Conservation (phyloP, 2,888 invertebrate genomes). For the Arctia plantaginis region DNA sequence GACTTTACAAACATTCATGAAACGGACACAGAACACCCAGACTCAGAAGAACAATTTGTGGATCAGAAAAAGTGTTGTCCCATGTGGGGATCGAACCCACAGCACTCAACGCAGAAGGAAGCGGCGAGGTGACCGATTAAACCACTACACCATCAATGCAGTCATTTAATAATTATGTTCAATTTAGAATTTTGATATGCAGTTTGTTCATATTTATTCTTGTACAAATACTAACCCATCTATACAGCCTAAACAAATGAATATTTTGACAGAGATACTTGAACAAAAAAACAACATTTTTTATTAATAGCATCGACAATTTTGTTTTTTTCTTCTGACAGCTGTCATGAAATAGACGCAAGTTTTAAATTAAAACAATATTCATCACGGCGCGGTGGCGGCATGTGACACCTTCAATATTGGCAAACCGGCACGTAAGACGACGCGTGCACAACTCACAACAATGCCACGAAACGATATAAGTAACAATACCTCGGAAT, state of each 20-base stretch:
- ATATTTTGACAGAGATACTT: constrained; percentile 25
- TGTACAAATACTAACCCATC: constrained; percentile 37
- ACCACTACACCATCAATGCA: too few relatives aligned
- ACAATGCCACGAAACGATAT: constrained; percentile 67
- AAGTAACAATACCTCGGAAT: constrained; percentile 67
- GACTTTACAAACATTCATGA: too few relatives aligned
- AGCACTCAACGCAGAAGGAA: too few relatives aligned
- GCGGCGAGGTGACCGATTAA: too few relatives aligned
- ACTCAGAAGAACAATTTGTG: too few relatives aligned
- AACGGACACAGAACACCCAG: too few relatives aligned
- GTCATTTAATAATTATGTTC: too few relatives aligned
- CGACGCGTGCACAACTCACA: constrained; percentile 46
- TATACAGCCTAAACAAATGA: constrained; percentile 25
- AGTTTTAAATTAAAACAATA: constrained; percentile 40
- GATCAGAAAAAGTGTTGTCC: too few relatives aligned
- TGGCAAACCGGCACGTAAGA: constrained; percentile 30
- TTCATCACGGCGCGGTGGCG: constrained; percentile 31
- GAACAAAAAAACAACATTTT: background rate
- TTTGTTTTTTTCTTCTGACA: constrained; percentile 26
- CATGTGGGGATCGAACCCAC: too few relatives aligned
- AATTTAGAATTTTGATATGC: background rate
- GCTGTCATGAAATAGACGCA: constrained; percentile 22
- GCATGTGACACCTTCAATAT: constrained; percentile 14
- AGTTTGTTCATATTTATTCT: background rate
- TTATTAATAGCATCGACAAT: background rate